Evolutionary conservation across 2,113 vertebrate genomes (phyloP).

Genomic region (Genyomyrus donnyi): DNA sequence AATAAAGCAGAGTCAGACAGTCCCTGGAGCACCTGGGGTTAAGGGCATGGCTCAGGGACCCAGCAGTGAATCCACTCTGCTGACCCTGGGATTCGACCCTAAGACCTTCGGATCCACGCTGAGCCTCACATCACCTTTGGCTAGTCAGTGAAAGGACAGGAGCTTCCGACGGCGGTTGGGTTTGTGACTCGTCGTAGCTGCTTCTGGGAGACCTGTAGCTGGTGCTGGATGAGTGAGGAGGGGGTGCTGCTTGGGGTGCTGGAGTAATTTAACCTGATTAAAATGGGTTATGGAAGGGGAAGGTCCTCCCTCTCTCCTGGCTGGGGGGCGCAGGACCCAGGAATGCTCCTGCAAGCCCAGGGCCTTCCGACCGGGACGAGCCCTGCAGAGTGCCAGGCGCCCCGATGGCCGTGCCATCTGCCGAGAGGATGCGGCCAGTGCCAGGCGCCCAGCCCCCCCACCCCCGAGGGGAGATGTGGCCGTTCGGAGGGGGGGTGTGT

Average conservation of each 20-base stretch:
- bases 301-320: background rate
- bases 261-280: background rate
- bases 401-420: conserved; percentile 10
- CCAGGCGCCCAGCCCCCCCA: background rate
- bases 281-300: background rate
- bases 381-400: background rate
- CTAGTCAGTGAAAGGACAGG: background rate
- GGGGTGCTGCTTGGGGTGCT: background rate
- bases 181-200: background rate
- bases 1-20: background rate
- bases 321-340: background rate
- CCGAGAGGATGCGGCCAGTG: background rate
- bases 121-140: background rate
- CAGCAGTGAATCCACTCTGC: background rate
- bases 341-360: background rate
- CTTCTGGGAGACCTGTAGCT: background rate
- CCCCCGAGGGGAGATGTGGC: background rate
- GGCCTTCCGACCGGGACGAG: background rate
- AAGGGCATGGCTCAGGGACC: background rate
- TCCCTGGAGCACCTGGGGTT: background rate
- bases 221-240: background rate
- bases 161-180: background rate
- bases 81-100: background rate
- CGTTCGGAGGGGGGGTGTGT: background rate
- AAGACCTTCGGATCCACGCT: background rate